phyloP scores from a whole-genome alignment of 2,113 vertebrate genomes.

The Boleophthalmus pectinirostris region DNA sequence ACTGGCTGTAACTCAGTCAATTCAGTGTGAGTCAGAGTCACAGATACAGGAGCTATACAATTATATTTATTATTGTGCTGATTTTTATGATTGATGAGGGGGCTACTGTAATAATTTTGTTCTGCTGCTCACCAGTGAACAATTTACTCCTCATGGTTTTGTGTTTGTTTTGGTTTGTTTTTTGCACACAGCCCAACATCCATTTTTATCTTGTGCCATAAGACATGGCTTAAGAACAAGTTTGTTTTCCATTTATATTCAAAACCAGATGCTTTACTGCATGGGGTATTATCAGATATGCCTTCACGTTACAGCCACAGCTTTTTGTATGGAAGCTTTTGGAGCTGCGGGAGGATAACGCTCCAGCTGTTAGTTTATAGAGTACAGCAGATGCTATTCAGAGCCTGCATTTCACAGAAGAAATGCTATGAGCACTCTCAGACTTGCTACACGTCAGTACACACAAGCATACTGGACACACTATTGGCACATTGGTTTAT shows the following conservation, averaged over 20 bases:
- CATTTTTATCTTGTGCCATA: too few species aligned
- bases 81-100: constrained; percentile 2
- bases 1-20: constrained; percentile 5
- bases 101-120: constrained; percentile 57
- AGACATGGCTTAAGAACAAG: too few species aligned
- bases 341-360: not conserved
- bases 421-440: constrained; percentile 34
- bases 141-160: constrained; percentile 28
- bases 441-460: not conserved
- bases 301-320: too few species aligned
- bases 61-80: constrained; percentile 16
- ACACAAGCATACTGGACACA: constrained; percentile 27
- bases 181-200: too few species aligned
- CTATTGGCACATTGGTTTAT: constrained; percentile 17
- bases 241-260: too few species aligned
- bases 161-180: too few species aligned
- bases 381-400: too few species aligned
- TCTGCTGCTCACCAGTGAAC: constrained; percentile 72
- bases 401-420: constrained; percentile 12
- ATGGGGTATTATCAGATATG: too few species aligned
- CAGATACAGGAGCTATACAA: constrained; percentile 2
- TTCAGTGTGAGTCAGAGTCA: constrained; percentile 11
- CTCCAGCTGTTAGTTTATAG: not conserved
- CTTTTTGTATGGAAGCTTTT: not conserved
- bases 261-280: too few species aligned